Conservation (phyloP, 2,888 invertebrate genomes). For the Parnassius smintheus region DNA sequence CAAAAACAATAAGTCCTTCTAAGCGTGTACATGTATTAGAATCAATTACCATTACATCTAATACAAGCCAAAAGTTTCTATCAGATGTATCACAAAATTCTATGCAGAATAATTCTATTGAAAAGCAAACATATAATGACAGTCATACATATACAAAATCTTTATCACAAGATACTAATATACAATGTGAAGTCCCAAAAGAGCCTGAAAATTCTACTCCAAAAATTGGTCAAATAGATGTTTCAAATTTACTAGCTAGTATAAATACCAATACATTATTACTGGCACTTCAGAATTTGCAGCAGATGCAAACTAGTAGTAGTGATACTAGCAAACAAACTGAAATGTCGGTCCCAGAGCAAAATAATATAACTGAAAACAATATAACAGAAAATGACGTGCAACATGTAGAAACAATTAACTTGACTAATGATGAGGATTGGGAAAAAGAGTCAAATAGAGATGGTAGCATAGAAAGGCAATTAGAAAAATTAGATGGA, state of each 20-base stretch:
- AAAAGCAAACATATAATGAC: slow-evolving; percentile 13
- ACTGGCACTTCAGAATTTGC: slow-evolving; percentile 70
- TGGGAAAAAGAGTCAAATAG: slow-evolving; percentile 69
- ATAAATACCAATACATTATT: slow-evolving; percentile 69
- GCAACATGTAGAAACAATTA: slow-evolving; percentile 58
- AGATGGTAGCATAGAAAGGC: slow-evolving; percentile 66
- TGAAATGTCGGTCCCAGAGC: slow-evolving; percentile 32
- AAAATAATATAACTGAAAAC: slow-evolving; percentile 10
- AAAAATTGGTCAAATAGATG: slow-evolving; percentile 45
- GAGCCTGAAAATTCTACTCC: neutral
- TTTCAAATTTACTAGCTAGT: slow-evolving; percentile 59
- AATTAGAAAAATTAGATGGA: slow-evolving; percentile 62
- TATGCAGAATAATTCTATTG: slow-evolving; percentile 9
- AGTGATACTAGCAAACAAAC: slow-evolving; percentile 32
- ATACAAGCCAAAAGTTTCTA: slow-evolving; percentile 13
- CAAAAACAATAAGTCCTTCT: slow-evolving; percentile 47
- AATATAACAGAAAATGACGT: slow-evolving; percentile 27
- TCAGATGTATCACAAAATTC: slow-evolving; percentile 1
- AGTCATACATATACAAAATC: neutral
- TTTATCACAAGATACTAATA: slow-evolving; percentile 1
- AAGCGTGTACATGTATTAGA: slow-evolving; percentile 64
- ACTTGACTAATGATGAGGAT: slow-evolving; percentile 71
- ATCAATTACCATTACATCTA: slow-evolving; percentile 56
- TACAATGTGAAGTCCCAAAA: neutral
- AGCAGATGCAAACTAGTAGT: slow-evolving; percentile 52